Conservation (phyloP, 92 coral and sea anemone species). For the Umimayanthus kanabou region DNA sequence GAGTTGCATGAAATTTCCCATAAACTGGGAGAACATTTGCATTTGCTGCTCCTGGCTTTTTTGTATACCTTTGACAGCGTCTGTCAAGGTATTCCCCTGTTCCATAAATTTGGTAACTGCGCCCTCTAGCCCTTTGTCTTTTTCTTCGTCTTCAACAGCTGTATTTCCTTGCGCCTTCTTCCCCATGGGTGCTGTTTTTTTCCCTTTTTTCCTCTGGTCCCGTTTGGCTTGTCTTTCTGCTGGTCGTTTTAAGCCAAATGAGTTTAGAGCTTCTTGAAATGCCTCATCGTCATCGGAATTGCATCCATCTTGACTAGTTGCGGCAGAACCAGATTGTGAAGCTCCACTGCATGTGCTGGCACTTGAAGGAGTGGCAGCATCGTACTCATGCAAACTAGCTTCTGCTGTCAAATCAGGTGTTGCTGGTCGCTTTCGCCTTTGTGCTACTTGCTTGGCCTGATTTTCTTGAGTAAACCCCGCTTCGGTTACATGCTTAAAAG, state of each 20-base stretch:
- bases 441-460: not conserved
- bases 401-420: not conserved
- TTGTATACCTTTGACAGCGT: not conserved
- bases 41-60: not conserved
- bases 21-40: not conserved
- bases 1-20: not conserved
- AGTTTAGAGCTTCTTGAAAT: not conserved
- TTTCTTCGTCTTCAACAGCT: too few relatives aligned
- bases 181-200: not conserved
- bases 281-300: not conserved
- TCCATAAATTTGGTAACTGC: not conserved
- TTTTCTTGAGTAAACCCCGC: not conserved
- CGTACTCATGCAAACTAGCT: too few relatives aligned
- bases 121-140: not conserved
- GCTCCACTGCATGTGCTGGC: too few relatives aligned
- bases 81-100: not conserved
- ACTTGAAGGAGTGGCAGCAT: too few relatives aligned
- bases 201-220: not conserved
- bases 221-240: not conserved
- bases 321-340: too few relatives aligned
- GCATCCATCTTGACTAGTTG: not conserved
- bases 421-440: not conserved
- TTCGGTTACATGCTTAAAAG: constrained; percentile 30
- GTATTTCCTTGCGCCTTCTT: too few relatives aligned
- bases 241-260: not conserved